These are phyloP conservation scores for Drosophila navojoa DNA, from an alignment of 1,140 invertebrate genomes.

Conservation along the genomic window DNA sequence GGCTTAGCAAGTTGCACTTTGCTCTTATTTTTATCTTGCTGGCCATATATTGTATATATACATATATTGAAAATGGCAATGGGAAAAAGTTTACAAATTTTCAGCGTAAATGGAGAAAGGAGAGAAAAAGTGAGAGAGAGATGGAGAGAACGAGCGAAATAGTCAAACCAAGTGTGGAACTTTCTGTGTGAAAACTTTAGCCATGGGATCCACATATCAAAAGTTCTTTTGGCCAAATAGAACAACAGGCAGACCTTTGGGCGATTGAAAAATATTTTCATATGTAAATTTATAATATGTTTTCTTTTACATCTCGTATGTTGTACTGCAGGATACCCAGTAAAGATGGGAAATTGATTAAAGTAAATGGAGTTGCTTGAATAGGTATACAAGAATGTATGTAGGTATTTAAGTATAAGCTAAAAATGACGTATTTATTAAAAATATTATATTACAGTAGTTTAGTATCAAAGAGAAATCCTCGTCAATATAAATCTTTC, in stretches of 20 bases:
- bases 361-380: background rate
- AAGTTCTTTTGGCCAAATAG: conserved; percentile 44
- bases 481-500: too few relatives aligned
- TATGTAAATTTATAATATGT: conserved; percentile 63
- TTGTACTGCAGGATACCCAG: background rate
- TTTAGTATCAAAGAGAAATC: too few relatives aligned
- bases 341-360: background rate
- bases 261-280: conserved; percentile 75
- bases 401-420: too few relatives aligned
- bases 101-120: conserved; percentile 10
- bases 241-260: conserved; percentile 48
- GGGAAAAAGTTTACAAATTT: conserved; percentile 66
- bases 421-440: too few relatives aligned
- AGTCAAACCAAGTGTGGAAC: conserved; percentile 39
- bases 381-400: too few relatives aligned
- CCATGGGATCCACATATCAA: conserved; percentile 46
- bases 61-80: conserved; percentile 50
- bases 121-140: background rate
- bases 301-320: conserved; percentile 31
- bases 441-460: too few relatives aligned
- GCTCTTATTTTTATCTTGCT: conserved; percentile 46
- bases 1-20: conserved; percentile 22
- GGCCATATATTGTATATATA: conserved; percentile 8
- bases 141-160: background rate
- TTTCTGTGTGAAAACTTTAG: conserved; percentile 50